These are phyloP conservation scores for Sphaerodactylus townsendi DNA, from an alignment of 2,113 vertebrate species.

Conservation along the genomic window DNA sequence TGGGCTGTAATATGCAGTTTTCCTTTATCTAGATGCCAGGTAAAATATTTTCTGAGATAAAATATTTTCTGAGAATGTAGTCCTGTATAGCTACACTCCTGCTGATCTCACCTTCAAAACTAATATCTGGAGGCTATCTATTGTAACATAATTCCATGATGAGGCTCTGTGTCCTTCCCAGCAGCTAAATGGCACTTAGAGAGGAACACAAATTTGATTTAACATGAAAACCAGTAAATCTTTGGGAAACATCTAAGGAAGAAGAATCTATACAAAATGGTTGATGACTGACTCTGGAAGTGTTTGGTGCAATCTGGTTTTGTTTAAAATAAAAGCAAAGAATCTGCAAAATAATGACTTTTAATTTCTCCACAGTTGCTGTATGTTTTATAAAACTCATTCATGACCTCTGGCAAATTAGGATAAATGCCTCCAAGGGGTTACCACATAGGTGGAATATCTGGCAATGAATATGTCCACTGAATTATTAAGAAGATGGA, in stretches of 20 bases:
- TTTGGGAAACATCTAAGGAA: slow-evolving; percentile 25
- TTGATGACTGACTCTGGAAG: slow-evolving; percentile 40
- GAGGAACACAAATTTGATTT: slow-evolving; percentile 37
- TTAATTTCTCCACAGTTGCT: slow-evolving; percentile 47
- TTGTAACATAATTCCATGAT: not conserved
- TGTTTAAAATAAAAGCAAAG: slow-evolving; percentile 63
- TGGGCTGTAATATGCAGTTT: not conserved
- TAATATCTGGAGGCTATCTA: slow-evolving; percentile 22
- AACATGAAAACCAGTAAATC: slow-evolving; percentile 33
- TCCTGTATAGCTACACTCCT: not conserved
- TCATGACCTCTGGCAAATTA: slow-evolving; percentile 29
- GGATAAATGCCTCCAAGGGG: slow-evolving; percentile 11
- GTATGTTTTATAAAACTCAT: slow-evolving; percentile 32
- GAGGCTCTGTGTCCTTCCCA: not conserved
- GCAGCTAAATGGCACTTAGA: not conserved
- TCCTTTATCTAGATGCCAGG: not conserved
- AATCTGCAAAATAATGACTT: slow-evolving; percentile 55
- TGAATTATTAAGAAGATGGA: slow-evolving; percentile 3
- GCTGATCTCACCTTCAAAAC: not conserved
- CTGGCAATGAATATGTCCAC: not conserved
- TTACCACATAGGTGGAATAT: not conserved
- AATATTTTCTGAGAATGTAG: not conserved
- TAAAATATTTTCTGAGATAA: not conserved
- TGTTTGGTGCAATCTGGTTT: slow-evolving; percentile 49
- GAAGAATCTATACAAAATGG: slow-evolving; percentile 45